Percentiles rank a stretch among this genome's conserved stretches.
These are phyloP conservation scores for Pygmarrhopalites habei DNA, from an alignment of 1,140 invertebrate genomes.

Conservation along the genomic window DNA sequence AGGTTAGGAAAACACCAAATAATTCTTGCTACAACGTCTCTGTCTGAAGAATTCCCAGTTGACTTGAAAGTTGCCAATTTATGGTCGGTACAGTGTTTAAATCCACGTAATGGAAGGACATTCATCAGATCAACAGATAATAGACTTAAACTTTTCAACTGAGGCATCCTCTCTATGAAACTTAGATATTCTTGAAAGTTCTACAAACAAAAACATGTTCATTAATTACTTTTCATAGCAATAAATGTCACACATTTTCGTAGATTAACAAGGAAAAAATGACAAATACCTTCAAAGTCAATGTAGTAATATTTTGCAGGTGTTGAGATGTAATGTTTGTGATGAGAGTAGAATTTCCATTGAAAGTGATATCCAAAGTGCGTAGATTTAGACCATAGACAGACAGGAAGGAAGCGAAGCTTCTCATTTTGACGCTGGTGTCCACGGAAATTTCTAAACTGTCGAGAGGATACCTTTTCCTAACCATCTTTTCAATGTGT, in stretches of 20 bases:
- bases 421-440: too few relatives aligned
- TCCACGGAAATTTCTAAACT: too few relatives aligned
- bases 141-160: not conserved
- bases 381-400: too few relatives aligned
- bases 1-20: not conserved
- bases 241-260: too few relatives aligned
- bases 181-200: not conserved
- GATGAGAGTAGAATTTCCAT: not conserved
- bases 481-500: too few relatives aligned
- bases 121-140: not conserved
- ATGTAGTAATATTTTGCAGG: not conserved
- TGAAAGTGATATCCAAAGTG: too few relatives aligned
- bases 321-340: not conserved
- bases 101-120: not conserved
- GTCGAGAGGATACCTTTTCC: too few relatives aligned
- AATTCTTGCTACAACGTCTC: not conserved
- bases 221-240: too few relatives aligned
- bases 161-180: not conserved
- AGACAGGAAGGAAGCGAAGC: too few relatives aligned
- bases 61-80: not conserved
- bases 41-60: not conserved
- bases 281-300: conserved; percentile 1
- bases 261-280: too few relatives aligned
- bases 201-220: too few relatives aligned
- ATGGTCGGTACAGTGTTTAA: not conserved